phyloP scores from a whole-genome alignment of 2,797 vertebrate genomes.

The Mus minutoides region DNA sequence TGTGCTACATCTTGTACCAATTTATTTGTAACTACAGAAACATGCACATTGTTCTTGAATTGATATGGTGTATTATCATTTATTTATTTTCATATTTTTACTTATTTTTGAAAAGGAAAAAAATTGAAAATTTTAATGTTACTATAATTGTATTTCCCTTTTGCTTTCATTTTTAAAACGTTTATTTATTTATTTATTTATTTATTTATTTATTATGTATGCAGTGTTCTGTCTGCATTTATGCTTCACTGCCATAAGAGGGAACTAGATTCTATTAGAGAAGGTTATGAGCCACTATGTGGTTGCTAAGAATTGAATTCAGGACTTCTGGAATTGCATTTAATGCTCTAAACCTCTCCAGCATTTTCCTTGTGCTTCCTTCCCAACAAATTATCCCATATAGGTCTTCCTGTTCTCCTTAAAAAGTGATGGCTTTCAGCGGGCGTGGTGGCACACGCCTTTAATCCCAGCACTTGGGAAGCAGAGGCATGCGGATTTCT shows the following conservation, averaged over 20 bases:
- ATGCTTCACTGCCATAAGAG: neutral
- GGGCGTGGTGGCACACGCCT: too few species aligned
- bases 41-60: neutral
- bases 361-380: neutral
- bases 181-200: neutral
- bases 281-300: neutral
- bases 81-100: neutral
- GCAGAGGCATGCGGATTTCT: too few species aligned
- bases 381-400: too few species aligned
- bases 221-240: neutral
- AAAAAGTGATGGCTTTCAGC: neutral
- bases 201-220: neutral
- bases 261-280: neutral
- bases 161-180: neutral
- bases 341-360: neutral
- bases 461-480: too few species aligned
- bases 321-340: neutral
- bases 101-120: neutral
- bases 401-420: neutral
- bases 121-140: neutral
- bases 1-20: too few species aligned
- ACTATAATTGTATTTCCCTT: neutral
- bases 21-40: neutral
- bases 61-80: neutral
- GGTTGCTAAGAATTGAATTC: neutral